Base-by-base conservation (phyloP, 2,888 invertebrate genomes). In the Rhimphoctona megacephalus region DNA sequence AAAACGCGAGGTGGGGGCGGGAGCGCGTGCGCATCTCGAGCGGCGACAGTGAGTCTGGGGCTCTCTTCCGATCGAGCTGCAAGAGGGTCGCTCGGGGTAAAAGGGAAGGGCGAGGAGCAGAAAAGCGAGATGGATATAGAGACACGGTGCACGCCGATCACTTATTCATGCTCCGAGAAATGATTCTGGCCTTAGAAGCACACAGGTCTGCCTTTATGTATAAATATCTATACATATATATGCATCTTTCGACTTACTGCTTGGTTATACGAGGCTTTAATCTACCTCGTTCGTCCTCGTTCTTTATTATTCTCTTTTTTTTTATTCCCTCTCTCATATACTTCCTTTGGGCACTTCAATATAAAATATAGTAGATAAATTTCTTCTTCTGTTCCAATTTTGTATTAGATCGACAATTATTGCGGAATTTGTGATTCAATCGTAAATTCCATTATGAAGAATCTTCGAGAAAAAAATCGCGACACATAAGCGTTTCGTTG, bases 131-230 rank as follows among this genome's bases (percentile, higher is more conserved):
- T 82, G 80, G 61, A 43, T 81, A 87, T 67, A 81, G 82, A 76
- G 81, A 76, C 74, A 79, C 85, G 85, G 83, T 81, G 87, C 89
- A 90, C 87, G 89, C 88, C 91, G 90, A 92, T 93, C 92, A 92
- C 89, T 93, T 93, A 93, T 93, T 93, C 92, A 93, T 92, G 89
- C 90, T 85, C 86, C 90, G 90, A 90, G 90, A 92, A 93, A 93
- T 92, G 92, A 93, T 92, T 92, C 90, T 89, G 90, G 88, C 90
- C 90, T 90, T 90, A 88, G 86, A 77, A 82, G 72, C 80, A 52
- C 46, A 83, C 70, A 72, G 14, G 61, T 69, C 76, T 46, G 25
- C 46, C 36, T 69, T 69, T 57, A 9, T 22, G 36, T 14, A 39
- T 39, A 52, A 8, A 72, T 33, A 52, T n/a, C n/a, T 9, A 57